phyloP scores from a whole-genome alignment of 2,888 invertebrate genomes.

The Ceraclea dissimilis region DNA sequence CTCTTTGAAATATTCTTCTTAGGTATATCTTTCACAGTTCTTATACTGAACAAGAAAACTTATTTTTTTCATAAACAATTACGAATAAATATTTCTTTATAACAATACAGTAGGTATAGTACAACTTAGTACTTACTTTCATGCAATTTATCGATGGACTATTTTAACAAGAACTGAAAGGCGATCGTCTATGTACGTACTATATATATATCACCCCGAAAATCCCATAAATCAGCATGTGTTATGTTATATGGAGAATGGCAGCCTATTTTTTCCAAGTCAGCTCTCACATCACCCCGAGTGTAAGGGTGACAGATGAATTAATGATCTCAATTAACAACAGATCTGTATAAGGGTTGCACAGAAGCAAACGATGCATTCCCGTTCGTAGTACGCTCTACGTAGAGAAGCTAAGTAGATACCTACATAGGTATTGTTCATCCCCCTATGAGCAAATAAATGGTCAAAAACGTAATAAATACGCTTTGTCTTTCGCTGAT shows the following conservation, averaged over 20 bases:
- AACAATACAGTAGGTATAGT: too few relatives aligned
- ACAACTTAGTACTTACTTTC: too few relatives aligned
- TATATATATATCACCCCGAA: background rate
- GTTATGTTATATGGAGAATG: background rate
- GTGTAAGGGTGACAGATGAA: constrained; percentile 16
- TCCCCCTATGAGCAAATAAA: constrained; percentile 17
- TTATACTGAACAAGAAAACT: too few relatives aligned
- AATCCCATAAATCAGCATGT: background rate
- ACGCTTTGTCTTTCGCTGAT: constrained; percentile 2
- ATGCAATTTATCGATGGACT: too few relatives aligned
- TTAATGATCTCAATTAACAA: constrained; percentile 24
- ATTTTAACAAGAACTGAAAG: too few relatives aligned
- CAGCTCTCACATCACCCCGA: constrained; percentile 2
- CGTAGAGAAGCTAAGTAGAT: too few relatives aligned
- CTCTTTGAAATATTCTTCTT: too few relatives aligned
- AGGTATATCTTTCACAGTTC: too few relatives aligned
- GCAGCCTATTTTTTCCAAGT: background rate
- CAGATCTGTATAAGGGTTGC: constrained; percentile 16
- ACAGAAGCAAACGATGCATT: background rate
- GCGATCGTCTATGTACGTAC: too few relatives aligned
- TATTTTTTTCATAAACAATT: too few relatives aligned
- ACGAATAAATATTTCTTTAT: too few relatives aligned
- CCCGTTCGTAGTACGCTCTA: too few relatives aligned
- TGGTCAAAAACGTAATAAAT: constrained; percentile 9
- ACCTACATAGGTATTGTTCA: background rate